Conservation (phyloP, 2,888 invertebrate genomes). For the Arenicola marina region DNA sequence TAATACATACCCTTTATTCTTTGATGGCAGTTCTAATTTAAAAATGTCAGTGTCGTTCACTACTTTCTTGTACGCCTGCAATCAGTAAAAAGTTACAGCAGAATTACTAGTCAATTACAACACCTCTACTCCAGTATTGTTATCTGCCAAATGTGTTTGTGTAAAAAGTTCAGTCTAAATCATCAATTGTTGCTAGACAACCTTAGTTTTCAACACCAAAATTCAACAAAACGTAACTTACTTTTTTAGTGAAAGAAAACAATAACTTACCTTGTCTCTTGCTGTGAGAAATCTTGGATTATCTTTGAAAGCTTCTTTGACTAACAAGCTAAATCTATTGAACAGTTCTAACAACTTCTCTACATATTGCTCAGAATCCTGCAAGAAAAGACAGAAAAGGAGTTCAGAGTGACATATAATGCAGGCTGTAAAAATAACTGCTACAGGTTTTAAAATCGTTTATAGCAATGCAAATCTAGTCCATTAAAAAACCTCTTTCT, state of each 20-base stretch:
- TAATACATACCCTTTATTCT: constrained; percentile 63
- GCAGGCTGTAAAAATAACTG: too few species aligned
- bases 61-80: constrained; percentile 86
- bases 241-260: neutral
- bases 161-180: too few species aligned
- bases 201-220: too few species aligned
- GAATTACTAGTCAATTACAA: too few species aligned
- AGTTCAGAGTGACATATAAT: too few species aligned
- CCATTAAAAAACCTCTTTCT: too few species aligned
- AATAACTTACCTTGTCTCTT: constrained; percentile 78
- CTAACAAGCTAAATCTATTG: constrained; percentile 86
- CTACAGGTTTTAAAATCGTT: too few species aligned
- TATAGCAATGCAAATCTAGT: too few species aligned
- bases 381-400: constrained; percentile 23
- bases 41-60: constrained; percentile 96
- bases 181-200: too few species aligned
- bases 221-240: neutral
- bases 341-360: constrained; percentile 91
- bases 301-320: constrained; percentile 92
- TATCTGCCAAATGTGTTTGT: too few species aligned
- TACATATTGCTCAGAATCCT: constrained; percentile 97
- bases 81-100: too few species aligned
- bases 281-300: constrained; percentile 97
- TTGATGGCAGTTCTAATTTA: constrained; percentile 67
- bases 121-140: too few species aligned